Base-by-base conservation (phyloP, 2,888 invertebrate species). In the Alsophila aescularia region DNA sequence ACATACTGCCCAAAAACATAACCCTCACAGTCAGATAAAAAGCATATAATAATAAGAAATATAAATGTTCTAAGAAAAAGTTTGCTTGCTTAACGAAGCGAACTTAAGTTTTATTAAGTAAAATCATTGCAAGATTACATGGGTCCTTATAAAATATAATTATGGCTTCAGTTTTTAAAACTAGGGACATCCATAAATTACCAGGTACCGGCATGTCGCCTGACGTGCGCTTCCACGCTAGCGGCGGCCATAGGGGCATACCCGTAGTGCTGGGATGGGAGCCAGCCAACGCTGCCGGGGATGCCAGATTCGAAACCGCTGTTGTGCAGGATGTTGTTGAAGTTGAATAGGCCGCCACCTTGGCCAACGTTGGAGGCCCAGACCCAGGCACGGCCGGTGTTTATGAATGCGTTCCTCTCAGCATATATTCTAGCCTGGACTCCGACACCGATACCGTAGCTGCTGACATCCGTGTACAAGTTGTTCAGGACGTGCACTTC, bases 401-500 rank as follows among this genome's bases (percentile, higher is more conserved):
- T 59, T 1, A 47, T 18, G 21, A 57, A 64, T 4, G 34, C 43
- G 24, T 64, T 64, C 16, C 59, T 57, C 14, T 64, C 64, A 9
- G 15, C 34, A 16, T 59, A 51, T n/a, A 64, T 41, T 2, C 9
- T 16, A 6, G 64, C 59, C 0, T 29, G 50, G 6, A 21, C 51
- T 2, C 54, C 54, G 9, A 52, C 44, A 8, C 61, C 64, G 14
- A 53, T 40, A 24, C 55, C 64, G 44, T 61, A 64, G 9, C 1
- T 12, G 0, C 1, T 14, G 1, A 59, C 27, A 37, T 61, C 55
- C 0, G 61, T 60, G 39, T 58, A 64, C 37, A 61, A 36, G 41
- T 64, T 64, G 53, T 64, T 64, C 0, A 60, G 31, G 1, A 64
- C 10, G 44, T 64, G 64, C 24, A 64, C 64, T 10, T 56, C 34